Evolutionary conservation across 2,797 vertebrate genomes (phyloP).

Genomic region (Ctenosaura bakeri): DNA sequence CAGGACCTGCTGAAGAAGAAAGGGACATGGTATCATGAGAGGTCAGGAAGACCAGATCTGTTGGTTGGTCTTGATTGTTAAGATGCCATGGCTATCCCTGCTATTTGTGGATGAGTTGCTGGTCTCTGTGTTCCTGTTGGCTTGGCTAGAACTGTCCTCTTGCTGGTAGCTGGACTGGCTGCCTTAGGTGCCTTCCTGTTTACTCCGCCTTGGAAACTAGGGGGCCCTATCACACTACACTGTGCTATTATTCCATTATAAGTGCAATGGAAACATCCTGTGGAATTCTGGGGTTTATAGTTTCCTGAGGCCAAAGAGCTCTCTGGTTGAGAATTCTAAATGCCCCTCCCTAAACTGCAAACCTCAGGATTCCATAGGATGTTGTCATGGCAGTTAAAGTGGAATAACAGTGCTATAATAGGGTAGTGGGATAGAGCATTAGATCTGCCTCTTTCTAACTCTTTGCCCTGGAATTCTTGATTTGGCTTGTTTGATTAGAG

Average conservation of each 20-base stretch:
- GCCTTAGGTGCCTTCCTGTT: neutral
- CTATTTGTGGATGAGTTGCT: neutral
- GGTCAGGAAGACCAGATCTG: neutral
- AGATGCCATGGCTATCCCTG: neutral
- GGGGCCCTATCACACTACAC: no score
- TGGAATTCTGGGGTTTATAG: no score
- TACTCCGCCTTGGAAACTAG: neutral
- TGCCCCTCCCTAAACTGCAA: no score
- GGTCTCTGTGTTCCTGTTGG: neutral
- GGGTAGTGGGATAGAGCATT: no score
- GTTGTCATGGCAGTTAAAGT: no score
- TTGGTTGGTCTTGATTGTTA: neutral
- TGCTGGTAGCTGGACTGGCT: neutral
- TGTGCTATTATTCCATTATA: no score
- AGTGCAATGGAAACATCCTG: no score
- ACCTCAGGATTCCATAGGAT: no score
- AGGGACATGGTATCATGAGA: neutral
- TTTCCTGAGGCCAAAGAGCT: no score
- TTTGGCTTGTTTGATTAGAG: neutral
- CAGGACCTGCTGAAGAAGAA: neutral
- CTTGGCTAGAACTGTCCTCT: neutral
- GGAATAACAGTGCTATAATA: no score
- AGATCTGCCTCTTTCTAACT: neutral
- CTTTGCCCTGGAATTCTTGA: neutral
- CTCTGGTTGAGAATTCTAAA: no score